phyloP scores from a whole-genome alignment of 2,113 vertebrate species.

The Phyllostomus hastatus region DNA sequence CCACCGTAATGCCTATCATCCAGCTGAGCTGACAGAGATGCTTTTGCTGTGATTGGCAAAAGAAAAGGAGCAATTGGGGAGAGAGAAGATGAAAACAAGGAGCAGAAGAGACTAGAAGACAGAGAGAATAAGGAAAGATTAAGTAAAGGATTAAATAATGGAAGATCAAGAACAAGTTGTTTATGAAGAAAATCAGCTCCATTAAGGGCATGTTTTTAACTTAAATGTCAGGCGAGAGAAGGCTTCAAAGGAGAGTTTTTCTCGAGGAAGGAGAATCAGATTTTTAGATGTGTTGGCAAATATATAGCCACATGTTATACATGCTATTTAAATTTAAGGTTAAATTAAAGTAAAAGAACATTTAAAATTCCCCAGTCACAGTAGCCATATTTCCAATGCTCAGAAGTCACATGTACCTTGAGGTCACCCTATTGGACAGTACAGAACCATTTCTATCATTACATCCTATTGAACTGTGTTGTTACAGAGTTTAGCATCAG shows the following conservation, averaged over 20 bases:
- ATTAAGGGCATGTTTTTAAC: neutral
- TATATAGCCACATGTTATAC: neutral
- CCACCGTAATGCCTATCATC: neutral
- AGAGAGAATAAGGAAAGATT: neutral
- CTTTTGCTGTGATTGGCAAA: neutral
- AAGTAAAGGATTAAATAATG: neutral
- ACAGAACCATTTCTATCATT: neutral
- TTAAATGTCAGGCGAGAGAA: neutral
- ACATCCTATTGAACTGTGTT: neutral
- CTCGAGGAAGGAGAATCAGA: neutral
- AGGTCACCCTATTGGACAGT: neutral
- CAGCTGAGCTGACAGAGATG: neutral
- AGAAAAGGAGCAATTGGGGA: neutral
- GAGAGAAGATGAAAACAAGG: neutral
- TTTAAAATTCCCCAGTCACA: neutral
- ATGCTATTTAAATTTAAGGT: neutral
- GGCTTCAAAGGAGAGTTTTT: neutral
- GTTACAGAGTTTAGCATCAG: neutral
- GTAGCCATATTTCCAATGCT: neutral
- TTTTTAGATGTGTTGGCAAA: neutral
- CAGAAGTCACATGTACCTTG: neutral
- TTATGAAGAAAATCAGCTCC: neutral
- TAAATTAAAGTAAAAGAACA: slow-evolving; percentile 6
- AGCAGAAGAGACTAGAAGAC: neutral
- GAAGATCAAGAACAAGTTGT: neutral